Base-by-base conservation (phyloP, 1,140 invertebrate genomes). In the Drosophila aff. region DNA sequence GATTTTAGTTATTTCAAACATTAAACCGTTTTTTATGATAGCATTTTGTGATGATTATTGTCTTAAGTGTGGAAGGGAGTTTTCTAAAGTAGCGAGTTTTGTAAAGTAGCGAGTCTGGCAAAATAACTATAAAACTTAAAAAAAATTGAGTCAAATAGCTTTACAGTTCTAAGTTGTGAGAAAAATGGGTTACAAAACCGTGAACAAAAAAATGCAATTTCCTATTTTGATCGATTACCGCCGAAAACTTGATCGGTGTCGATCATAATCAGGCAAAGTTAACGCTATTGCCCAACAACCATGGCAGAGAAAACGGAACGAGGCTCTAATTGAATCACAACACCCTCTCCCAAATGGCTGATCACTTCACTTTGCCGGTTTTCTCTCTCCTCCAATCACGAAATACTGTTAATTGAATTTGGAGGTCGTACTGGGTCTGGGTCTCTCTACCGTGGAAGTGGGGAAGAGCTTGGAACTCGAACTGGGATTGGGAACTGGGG, bases 391-490 rank as follows among this genome's bases (percentile, higher is more conserved):
- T 49, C 16, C 46, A 63, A 64, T 62, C 47, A n/a, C 72, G 63
- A 85, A 85, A 85, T 79, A 82, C 61, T 66, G 77, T 81, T 87
- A 87, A 87, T 87, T 87, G 80, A 82, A 82, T 89, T 87, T 82
- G 80, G 68, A 87, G 83, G 83, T 86, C 83, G 71, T 33, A 57
- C 38, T 46, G 44, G 44, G 18, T 46, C 40, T n/a, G 40, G 40
- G 43, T 23, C 23, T 44, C 43, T 21, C 40, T 4, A n/a, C 40
- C 28, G 61, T 59, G 62, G 38, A 57, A 33, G 31, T n/a, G 33
- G 57, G 31, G 21, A 23, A 23, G 58, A 62, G 31, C 41, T 61
- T 15, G 11, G 7, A 61, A 23, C 44, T 66, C 33, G 26, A 21
- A 47, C 26, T 23, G 33, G 52, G 28, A 46, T 18, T 18, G 18